phyloP scores from a whole-genome alignment of 2,888 invertebrate genomes.

The Tenodera sinensis region DNA sequence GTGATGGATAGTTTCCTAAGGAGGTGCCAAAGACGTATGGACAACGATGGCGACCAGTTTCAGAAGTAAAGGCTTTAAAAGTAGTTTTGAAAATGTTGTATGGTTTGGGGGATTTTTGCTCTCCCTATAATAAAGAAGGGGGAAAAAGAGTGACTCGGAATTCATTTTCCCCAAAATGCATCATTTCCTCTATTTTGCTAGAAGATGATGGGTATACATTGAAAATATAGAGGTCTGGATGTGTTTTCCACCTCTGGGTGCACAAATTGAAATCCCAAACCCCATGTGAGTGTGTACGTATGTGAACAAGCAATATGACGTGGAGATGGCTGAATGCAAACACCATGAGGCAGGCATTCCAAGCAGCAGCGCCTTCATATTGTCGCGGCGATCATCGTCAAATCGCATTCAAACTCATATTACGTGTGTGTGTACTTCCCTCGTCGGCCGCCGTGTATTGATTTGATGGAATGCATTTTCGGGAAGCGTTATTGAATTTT shows the following conservation, averaged over 20 bases:
- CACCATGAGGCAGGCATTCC: background rate
- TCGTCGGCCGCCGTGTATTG: constrained; percentile 11
- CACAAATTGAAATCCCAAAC: background rate
- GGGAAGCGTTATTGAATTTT: constrained; percentile 27
- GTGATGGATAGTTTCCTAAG: no score
- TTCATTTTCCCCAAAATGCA: no score
- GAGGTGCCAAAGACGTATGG: no score
- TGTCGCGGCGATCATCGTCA: background rate
- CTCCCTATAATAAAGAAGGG: no score
- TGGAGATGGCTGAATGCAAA: background rate
- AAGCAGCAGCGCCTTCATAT: background rate
- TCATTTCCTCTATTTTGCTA: no score
- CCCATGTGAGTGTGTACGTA: background rate
- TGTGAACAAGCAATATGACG: background rate
- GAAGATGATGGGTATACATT: no score
- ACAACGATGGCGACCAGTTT: no score
- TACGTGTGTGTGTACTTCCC: background rate
- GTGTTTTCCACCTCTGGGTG: background rate
- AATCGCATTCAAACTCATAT: constrained; percentile 4
- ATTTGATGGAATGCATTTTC: constrained; percentile 28
- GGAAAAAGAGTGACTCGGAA: no score
- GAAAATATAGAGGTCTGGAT: no score
- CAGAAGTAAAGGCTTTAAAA: no score
- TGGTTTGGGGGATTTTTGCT: no score
- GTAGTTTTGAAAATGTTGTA: no score